phyloP scores from a whole-genome alignment of 2,888 invertebrate genomes.

The Heteromyza rotundicornis region DNA sequence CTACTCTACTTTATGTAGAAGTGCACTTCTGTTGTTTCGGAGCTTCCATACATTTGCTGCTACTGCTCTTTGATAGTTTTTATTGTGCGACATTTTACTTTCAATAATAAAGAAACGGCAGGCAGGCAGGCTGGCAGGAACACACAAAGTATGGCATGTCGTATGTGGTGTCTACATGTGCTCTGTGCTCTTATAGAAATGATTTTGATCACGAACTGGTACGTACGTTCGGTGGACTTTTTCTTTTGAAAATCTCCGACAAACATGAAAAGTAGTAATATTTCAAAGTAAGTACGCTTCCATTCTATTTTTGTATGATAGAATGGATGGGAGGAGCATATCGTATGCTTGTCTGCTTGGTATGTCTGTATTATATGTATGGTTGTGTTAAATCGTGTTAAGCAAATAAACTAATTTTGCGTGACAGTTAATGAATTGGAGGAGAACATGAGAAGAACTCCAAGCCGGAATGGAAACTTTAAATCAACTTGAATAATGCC shows the following conservation, averaged over 20 bases:
- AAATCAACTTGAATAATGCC: too few relatives aligned
- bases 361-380: background rate
- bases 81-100: slow-evolving; percentile 1
- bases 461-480: too few relatives aligned
- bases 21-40: too few relatives aligned
- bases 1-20: too few relatives aligned
- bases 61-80: background rate
- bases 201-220: background rate
- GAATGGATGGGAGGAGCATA: background rate
- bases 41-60: background rate
- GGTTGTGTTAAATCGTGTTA: background rate
- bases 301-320: too few relatives aligned
- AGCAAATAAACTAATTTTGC: background rate
- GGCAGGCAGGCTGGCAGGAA: background rate
- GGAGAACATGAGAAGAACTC: background rate
- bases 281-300: background rate
- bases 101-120: background rate
- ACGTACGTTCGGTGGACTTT: background rate
- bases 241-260: background rate
- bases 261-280: background rate
- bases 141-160: background rate
- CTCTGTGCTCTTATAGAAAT: background rate
- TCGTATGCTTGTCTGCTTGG: too few relatives aligned
- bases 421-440: background rate
- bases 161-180: background rate